Percentiles rank a stretch among this genome's conserved stretches.
Evolutionary conservation across 2,113 vertebrate species (phyloP).

Genomic region (Chitala chitala): DNA sequence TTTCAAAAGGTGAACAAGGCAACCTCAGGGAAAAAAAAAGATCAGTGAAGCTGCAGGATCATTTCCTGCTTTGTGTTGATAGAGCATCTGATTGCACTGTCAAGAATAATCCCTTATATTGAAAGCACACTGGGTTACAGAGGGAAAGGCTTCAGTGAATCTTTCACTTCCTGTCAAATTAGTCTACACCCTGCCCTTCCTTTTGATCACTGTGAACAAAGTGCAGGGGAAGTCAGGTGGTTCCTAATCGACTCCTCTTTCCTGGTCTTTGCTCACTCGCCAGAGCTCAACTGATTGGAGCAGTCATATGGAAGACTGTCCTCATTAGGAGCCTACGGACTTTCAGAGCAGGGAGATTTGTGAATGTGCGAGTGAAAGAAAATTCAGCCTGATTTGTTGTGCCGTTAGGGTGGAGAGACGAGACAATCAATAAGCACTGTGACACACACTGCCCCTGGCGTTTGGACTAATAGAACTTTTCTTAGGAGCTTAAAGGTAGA

Average conservation of each 20-base stretch:
- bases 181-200: slow-evolving; percentile 48
- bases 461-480: slow-evolving; percentile 21
- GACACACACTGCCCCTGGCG: slow-evolving; percentile 7
- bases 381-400: slow-evolving; percentile 16
- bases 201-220: slow-evolving; percentile 63
- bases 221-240: slow-evolving; percentile 61
- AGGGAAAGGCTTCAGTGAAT: slow-evolving; percentile 42
- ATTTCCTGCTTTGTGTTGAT: slow-evolving; percentile 34
- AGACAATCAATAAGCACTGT: slow-evolving; percentile 3
- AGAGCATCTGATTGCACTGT: slow-evolving; percentile 36
- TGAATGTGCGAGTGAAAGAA: slow-evolving; percentile 15
- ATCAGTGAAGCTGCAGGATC: not conserved
- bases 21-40: not conserved
- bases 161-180: slow-evolving; percentile 42
- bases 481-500: slow-evolving; percentile 12
- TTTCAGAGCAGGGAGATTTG: slow-evolving; percentile 31
- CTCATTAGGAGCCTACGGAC: slow-evolving; percentile 43
- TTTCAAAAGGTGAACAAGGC: not conserved
- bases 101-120: slow-evolving; percentile 40
- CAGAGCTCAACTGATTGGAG: slow-evolving; percentile 50
- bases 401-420: not conserved
- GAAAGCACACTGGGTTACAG: slow-evolving; percentile 14
- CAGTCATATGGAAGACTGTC: slow-evolving; percentile 54
- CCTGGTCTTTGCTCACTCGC: slow-evolving; percentile 49
- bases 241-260: slow-evolving; percentile 58